Evolutionary conservation across 2,888 invertebrate species (phyloP).

Genomic region (Eumerus sabulonum): DNA sequence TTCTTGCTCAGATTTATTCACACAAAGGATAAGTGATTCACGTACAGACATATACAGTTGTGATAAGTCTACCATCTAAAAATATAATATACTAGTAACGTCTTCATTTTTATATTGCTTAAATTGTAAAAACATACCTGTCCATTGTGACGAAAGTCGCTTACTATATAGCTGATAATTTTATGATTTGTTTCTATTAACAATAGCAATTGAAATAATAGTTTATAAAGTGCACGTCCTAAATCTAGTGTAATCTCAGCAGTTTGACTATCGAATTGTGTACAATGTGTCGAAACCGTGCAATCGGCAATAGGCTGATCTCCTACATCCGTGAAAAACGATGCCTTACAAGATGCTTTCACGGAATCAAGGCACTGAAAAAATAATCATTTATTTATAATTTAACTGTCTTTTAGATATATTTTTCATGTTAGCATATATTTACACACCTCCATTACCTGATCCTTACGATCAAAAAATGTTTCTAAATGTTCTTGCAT

Average conservation of each 20-base stretch:
- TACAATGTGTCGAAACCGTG: conserved; percentile 73
- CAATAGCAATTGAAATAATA: conserved; percentile 94
- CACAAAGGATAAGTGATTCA: conserved; percentile 81
- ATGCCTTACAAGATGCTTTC: conserved; percentile 89
- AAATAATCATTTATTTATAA: background rate
- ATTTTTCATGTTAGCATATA: too few species aligned
- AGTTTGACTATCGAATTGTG: conserved; percentile 81
- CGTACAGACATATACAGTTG: conserved; percentile 82
- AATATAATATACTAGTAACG: background rate
- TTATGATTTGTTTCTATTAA: conserved; percentile 93
- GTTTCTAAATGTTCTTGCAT: conserved; percentile 97
- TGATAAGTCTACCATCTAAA: conserved; percentile 83
- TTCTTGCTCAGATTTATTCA: conserved; percentile 82
- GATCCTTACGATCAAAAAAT: conserved; percentile 94
- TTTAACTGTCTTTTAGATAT: too few species aligned
- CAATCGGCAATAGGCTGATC: conserved; percentile 79
- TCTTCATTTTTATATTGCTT: background rate
- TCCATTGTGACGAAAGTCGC: conserved; percentile 81
- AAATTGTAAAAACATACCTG: too few species aligned
- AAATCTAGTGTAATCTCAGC: conserved; percentile 89
- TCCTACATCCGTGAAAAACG: conserved; percentile 82
- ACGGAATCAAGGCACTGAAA: conserved; percentile 88
- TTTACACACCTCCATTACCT: conserved; percentile 86
- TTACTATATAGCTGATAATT: conserved; percentile 85
- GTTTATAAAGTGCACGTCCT: conserved; percentile 92